phyloP scores from a whole-genome alignment of 2,888 invertebrate genomes.

The Atethmia centrago region DNA sequence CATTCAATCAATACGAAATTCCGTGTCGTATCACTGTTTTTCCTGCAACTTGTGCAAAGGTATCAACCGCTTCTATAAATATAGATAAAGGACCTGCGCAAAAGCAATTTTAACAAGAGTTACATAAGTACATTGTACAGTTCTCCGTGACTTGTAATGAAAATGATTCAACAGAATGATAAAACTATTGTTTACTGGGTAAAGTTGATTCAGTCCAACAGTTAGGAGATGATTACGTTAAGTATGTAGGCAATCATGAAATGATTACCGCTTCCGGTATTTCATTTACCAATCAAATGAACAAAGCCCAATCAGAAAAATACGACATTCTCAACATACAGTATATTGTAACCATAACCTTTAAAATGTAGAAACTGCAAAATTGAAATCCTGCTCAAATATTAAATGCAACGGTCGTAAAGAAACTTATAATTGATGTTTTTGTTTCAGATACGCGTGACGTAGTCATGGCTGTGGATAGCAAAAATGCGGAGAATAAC shows the following conservation, averaged over 20 bases:
- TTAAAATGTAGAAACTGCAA: conserved; percentile 33
- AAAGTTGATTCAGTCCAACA: conserved; percentile 80
- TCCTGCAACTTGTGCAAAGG: conserved; percentile 32
- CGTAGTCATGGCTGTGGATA: conserved; percentile 79
- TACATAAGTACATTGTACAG: conserved; percentile 28
- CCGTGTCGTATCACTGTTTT: conserved; percentile 60
- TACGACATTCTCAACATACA: conserved; percentile 40
- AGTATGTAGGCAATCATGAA: conserved; percentile 84
- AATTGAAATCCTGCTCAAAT: conserved; percentile 39
- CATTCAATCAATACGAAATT: conserved; percentile 68
- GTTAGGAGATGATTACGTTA: conserved; percentile 81
- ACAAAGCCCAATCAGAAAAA: conserved; percentile 69
- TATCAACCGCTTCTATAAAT: conserved; percentile 24
- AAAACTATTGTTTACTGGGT: conserved; percentile 79
- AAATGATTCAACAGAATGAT: conserved; percentile 73
- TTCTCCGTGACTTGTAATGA: conserved; percentile 67
- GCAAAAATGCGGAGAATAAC: conserved; percentile 76
- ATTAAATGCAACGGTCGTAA: conserved; percentile 51
- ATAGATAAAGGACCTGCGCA: conserved; percentile 26
- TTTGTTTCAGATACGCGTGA: conserved; percentile 78
- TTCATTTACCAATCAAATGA: conserved; percentile 82
- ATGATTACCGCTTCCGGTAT: conserved; percentile 87
- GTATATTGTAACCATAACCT: conserved; percentile 36
- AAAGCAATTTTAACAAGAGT: conserved; percentile 31
- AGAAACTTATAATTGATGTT: conserved; percentile 63